Evolutionary conservation across 2,888 invertebrate species (phyloP).

Genomic region (Apodemia duryi): DNA sequence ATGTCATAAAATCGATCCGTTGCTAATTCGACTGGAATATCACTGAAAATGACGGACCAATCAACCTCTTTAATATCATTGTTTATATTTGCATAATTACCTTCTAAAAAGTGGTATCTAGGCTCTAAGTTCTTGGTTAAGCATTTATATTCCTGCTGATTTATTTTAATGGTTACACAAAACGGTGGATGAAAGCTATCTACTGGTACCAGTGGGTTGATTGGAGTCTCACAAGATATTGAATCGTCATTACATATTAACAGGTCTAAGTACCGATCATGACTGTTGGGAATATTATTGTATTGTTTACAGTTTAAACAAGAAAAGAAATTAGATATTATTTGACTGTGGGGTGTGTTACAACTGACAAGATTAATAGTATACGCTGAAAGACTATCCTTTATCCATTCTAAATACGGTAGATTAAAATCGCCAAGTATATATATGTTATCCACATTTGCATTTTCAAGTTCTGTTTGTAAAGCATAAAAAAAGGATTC

Average conservation of each 20-base stretch:
- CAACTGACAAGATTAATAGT: too few relatives aligned
- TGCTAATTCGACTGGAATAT: neutral
- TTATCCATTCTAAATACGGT: neutral
- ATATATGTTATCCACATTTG: neutral
- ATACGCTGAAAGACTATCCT: neutral
- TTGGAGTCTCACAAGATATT: neutral
- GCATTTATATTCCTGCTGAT: neutral
- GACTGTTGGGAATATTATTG: too few relatives aligned
- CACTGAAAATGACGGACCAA: neutral
- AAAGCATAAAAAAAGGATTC: neutral
- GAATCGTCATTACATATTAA: too few relatives aligned
- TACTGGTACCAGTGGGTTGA: neutral
- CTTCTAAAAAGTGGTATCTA: neutral
- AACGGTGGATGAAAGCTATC: neutral
- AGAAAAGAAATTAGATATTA: slow-evolving; percentile 4
- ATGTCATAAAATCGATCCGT: neutral
- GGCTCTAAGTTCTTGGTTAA: neutral
- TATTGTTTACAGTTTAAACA: neutral
- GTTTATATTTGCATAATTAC: neutral
- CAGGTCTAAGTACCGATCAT: too few relatives aligned
- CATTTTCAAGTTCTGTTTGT: neutral
- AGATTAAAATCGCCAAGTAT: neutral
- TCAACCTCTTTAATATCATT: neutral
- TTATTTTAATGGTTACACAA: neutral
- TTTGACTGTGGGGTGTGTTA: neutral